Base-by-base conservation (phyloP, 1,140 invertebrate species). In the Colletes latitarsis region DNA sequence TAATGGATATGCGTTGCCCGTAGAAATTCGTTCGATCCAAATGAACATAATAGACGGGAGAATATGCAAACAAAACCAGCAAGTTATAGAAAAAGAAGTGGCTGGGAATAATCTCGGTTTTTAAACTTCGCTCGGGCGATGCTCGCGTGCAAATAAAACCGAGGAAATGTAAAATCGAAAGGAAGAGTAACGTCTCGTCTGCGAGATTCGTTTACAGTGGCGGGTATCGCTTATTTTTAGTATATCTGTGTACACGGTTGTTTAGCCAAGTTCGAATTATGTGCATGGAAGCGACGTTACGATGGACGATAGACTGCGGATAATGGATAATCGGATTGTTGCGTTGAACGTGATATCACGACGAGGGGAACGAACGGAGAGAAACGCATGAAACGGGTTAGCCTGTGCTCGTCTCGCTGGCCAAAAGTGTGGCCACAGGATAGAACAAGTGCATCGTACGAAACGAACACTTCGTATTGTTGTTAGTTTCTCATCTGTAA, bases 261-360 rank as follows among this genome's bases (percentile, higher is more conserved):
- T 73, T 64, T n/a, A 49, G 39, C n/a, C 52, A 62, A 64, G 53
- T 80, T 78, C 64, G 82, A 69, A 82, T 84, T 88, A 88, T 88
- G 81, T 86, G 68, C 62, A 76, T 82, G 86, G 84, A 88, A 74
- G 82, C 66, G 70, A 83, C 73, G 41, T 83, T 85, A 75, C 78
- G 78, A 75, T 80, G 78, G 86, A 83, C 78, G 67, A 82, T 81
- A 77, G 81, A 71, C 70, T 75, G 83, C 21, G 71, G 77, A 80
- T 80, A 77, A 55, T 66, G 68, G 68, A 58, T 74, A 77, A 69
- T 30, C 60, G 69, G 57, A 78, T 78, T 80, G 73, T 83, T 78
- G 81, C 62, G 63, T 82, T 64, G 64, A 67, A 80, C 58, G 49
- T 85, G 71, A 85, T 75, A 67, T 82, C 68, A 43, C 69, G 49